phyloP scores from a whole-genome alignment of 2,888 invertebrate species.

The Leptinotarsa haldemani region DNA sequence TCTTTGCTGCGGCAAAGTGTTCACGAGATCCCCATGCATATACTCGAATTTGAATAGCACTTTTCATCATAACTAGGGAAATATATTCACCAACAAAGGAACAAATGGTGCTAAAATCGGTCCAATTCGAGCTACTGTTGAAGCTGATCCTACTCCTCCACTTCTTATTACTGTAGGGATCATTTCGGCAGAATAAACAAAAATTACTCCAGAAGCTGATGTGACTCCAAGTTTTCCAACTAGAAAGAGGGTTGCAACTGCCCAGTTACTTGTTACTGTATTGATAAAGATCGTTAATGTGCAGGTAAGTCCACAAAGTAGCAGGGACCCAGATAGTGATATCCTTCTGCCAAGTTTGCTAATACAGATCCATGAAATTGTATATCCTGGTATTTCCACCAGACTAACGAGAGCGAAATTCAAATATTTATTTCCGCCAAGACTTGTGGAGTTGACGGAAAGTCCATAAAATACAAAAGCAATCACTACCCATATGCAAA shows the following conservation, averaged over 20 bases:
- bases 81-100: constrained; percentile 68
- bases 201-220: constrained; percentile 73
- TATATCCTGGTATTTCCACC: constrained; percentile 73
- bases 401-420: constrained; percentile 75
- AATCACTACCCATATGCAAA: constrained; percentile 69
- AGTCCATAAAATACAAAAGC: constrained; percentile 78
- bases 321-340: constrained; percentile 68
- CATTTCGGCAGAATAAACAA: constrained; percentile 73
- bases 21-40: too few relatives aligned
- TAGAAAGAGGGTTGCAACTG: constrained; percentile 70
- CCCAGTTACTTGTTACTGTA: constrained; percentile 62
- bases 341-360: constrained; percentile 68
- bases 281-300: constrained; percentile 69
- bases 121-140: constrained; percentile 71
- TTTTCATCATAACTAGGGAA: too few relatives aligned
- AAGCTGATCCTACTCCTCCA: constrained; percentile 72
- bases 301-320: constrained; percentile 66
- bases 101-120: constrained; percentile 74
- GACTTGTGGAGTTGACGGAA: constrained; percentile 74
- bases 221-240: constrained; percentile 75
- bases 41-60: too few relatives aligned
- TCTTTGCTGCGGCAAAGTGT: too few relatives aligned
- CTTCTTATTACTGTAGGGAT: constrained; percentile 70
- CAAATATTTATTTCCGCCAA: constrained; percentile 76
- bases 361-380: constrained; percentile 68